Evolutionary conservation across 2,797 vertebrate genomes (phyloP).

Genomic region (Falco biarmicus): DNA sequence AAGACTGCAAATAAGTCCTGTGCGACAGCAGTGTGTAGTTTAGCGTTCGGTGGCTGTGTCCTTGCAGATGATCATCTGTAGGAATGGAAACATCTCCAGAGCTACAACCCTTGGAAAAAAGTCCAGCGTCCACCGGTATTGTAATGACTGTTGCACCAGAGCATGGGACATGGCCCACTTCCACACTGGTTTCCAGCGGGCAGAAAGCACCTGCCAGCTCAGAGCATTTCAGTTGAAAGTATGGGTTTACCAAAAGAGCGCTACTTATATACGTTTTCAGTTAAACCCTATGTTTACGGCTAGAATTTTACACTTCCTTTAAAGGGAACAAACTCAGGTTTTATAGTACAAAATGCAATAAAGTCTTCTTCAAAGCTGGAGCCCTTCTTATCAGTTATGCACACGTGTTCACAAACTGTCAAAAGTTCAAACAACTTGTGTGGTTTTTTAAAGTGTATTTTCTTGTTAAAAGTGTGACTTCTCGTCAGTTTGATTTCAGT

Average conservation of each 20-base stretch:
- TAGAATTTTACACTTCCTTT: background rate
- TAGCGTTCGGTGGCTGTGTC: fast-evolving
- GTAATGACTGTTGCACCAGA: background rate
- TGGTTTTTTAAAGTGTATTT: background rate
- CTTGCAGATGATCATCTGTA: background rate
- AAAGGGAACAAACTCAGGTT: slow-evolving; percentile 5
- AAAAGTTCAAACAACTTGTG: background rate
- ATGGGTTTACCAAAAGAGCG: background rate
- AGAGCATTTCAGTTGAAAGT: background rate
- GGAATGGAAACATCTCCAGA: background rate
- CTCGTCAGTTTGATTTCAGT: background rate
- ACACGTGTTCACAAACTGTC: background rate
- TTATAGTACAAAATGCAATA: background rate
- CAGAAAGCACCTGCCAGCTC: background rate
- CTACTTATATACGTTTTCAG: background rate
- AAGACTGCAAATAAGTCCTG: background rate
- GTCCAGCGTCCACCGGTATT: fast-evolving
- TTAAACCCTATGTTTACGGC: background rate
- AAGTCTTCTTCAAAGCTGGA: background rate
- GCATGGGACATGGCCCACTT: fast-evolving
- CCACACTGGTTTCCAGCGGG: background rate
- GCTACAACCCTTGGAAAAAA: background rate
- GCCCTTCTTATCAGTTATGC: background rate
- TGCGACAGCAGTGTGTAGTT: fast-evolving
- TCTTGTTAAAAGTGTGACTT: background rate